These are phyloP conservation scores for Lynx canadensis DNA, from an alignment of 2,113 vertebrate genomes.

Conservation along the genomic window DNA sequence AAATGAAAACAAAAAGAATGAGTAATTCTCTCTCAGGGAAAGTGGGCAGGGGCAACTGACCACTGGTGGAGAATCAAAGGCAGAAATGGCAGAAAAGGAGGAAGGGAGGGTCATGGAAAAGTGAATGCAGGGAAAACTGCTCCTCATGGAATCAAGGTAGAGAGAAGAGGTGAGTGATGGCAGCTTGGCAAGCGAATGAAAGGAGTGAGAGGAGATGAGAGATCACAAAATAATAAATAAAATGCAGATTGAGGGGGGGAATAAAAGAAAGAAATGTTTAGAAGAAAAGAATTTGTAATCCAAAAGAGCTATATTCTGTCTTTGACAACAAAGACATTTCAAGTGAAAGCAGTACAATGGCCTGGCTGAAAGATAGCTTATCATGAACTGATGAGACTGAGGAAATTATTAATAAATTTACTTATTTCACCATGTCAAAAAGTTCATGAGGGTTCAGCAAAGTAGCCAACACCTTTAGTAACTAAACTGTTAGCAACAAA, in stretches of 20 bases:
- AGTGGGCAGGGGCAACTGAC: not conserved
- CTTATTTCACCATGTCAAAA: constrained; percentile 36
- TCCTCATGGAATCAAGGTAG: not conserved
- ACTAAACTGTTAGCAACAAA: not conserved
- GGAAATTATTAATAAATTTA: not conserved
- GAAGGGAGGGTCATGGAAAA: not conserved
- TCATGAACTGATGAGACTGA: not conserved
- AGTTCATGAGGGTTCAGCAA: not conserved
- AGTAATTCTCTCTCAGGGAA: not conserved
- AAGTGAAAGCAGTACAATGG: not conserved
- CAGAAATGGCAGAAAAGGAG: not conserved
- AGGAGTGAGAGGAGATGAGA: not conserved
- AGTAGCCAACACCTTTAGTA: not conserved
- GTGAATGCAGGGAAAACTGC: not conserved
- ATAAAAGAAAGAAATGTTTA: not conserved
- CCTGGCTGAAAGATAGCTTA: not conserved
- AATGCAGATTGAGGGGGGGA: not conserved
- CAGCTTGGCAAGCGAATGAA: not conserved
- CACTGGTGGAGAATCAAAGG: not conserved
- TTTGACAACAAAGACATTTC: constrained; percentile 19
- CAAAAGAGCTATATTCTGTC: not conserved
- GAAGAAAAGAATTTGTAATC: not conserved
- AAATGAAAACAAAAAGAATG: not conserved
- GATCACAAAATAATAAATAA: not conserved
- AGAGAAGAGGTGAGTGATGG: not conserved